Percentiles rank a stretch among this genome's conserved stretches.
These are phyloP conservation scores for Poecile montanus DNA, from an alignment of 2,797 vertebrate genomes.

Conservation along the genomic window DNA sequence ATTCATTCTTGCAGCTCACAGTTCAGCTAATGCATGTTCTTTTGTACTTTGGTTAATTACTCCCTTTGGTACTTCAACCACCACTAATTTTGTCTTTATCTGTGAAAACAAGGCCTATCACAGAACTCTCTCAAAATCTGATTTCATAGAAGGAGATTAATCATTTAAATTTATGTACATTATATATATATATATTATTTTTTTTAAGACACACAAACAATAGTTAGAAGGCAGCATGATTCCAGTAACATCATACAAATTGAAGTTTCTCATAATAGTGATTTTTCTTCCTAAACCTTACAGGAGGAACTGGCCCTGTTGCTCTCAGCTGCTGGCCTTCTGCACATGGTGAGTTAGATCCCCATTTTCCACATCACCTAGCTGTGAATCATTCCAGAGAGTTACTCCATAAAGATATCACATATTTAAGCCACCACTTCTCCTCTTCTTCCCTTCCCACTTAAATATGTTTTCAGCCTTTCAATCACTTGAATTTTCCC, in stretches of 20 bases:
- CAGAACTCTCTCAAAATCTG: not conserved
- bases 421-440: not conserved
- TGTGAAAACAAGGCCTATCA: not conserved
- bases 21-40: not conserved
- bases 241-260: not conserved
- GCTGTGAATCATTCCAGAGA: not conserved
- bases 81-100: not conserved
- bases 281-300: not conserved
- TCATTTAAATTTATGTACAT: not conserved
- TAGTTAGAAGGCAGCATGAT: not conserved
- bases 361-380: not conserved
- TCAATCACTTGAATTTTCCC: slow-evolving; percentile 34
- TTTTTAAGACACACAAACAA: not conserved
- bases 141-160: not conserved
- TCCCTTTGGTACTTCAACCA: not conserved
- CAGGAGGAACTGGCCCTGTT: not conserved
- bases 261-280: not conserved
- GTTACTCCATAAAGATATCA: not conserved
- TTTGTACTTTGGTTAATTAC: not conserved
- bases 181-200: not conserved
- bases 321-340: not conserved
- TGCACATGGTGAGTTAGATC: not conserved
- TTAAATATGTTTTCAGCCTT: slow-evolving; percentile 3
- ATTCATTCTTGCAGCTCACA: not conserved
- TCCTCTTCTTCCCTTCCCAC: not conserved